Conservation (phyloP, 1,140 invertebrate species). For the Pantala flavescens region DNA sequence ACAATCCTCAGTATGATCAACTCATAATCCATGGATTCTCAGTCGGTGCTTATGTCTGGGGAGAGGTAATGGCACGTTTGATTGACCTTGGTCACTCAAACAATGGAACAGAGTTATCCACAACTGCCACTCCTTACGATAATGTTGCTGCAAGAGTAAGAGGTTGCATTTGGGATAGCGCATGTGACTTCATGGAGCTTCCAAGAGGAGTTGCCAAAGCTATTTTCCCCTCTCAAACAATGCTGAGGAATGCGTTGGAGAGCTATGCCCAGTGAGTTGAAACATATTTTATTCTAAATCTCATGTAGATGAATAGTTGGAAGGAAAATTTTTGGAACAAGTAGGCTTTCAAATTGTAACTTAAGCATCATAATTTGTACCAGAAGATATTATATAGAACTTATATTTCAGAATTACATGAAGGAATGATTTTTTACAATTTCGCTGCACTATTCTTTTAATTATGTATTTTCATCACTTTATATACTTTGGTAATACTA, state of each 20-base stretch:
- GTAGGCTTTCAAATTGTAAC: too few species aligned
- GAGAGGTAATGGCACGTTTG: conserved; percentile 61
- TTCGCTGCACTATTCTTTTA: too few species aligned
- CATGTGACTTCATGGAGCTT: conserved; percentile 72
- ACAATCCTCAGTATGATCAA: conserved; percentile 41
- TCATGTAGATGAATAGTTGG: not conserved
- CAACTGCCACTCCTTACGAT: conserved; percentile 37
- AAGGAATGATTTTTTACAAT: too few species aligned
- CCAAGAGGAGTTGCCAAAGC: conserved; percentile 64
- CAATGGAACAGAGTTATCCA: not conserved
- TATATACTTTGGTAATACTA: too few species aligned
- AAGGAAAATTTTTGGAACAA: too few species aligned
- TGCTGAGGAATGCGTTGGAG: conserved; percentile 58
- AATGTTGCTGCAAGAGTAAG: conserved; percentile 55
- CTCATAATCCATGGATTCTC: conserved; percentile 80
- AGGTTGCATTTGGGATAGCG: conserved; percentile 79
- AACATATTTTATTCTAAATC: not conserved
- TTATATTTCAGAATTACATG: too few species aligned
- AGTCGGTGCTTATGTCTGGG: conserved; percentile 76
- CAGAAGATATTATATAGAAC: too few species aligned
- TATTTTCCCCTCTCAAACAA: conserved; percentile 63
- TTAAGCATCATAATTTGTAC: too few species aligned
- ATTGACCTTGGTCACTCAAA: conserved; percentile 34
- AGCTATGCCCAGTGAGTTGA: conserved; percentile 60
- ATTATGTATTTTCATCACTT: too few species aligned